Conservation (phyloP, 2,113 vertebrate genomes). For the Eudorcas thomsonii region DNA sequence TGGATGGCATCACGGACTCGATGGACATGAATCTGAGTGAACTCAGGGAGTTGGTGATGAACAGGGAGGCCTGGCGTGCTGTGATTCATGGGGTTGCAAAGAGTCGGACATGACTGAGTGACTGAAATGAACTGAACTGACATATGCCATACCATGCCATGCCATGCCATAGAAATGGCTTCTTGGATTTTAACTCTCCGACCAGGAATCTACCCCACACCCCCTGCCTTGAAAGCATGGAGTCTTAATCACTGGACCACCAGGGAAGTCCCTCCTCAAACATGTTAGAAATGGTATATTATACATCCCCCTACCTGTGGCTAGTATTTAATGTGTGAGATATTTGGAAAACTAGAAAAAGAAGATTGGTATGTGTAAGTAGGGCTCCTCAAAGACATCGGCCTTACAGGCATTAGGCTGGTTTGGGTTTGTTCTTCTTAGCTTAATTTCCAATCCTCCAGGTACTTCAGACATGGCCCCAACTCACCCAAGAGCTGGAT, state of each 20-base stretch:
- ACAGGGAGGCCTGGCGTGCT: no score
- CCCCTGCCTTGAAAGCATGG: neutral
- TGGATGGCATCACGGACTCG: no score
- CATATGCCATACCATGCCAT: neutral
- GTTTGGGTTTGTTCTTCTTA: neutral
- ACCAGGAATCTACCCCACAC: neutral
- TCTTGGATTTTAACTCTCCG: neutral
- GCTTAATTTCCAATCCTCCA: neutral
- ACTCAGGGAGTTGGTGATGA: no score
- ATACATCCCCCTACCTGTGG: neutral
- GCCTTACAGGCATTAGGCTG: neutral
- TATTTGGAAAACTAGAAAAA: slow-evolving; percentile 7
- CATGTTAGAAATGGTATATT: neutral
- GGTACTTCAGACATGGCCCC: neutral
- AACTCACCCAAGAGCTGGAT: neutral
- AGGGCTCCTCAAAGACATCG: neutral
- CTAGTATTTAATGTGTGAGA: neutral
- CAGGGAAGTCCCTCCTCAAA: neutral
- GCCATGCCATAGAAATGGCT: neutral
- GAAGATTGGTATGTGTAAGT: neutral
- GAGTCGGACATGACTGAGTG: no score
- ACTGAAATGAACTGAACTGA: no score
- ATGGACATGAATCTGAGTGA: no score
- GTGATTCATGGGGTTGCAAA: no score
- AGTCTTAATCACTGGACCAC: neutral